phyloP scores from a whole-genome alignment of 2,797 vertebrate genomes.

The Trachurus trachurus region DNA sequence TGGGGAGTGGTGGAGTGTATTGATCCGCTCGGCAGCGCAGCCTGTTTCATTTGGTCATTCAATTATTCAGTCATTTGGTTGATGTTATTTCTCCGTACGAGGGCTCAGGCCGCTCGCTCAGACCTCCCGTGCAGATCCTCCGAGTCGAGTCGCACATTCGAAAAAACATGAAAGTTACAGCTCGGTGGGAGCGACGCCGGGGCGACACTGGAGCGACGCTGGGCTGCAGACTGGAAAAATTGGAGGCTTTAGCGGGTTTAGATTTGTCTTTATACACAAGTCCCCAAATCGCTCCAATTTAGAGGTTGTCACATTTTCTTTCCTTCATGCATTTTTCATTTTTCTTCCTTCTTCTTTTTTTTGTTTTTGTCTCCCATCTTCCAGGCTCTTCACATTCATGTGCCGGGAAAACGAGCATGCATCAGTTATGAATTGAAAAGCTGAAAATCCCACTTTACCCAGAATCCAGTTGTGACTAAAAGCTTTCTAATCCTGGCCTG shows the following conservation, averaged over 20 bases:
- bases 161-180: conserved; percentile 51
- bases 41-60: conserved; percentile 80
- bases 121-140: conserved; percentile 41
- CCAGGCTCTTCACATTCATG: conserved; percentile 14
- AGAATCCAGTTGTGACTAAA: conserved; percentile 47
- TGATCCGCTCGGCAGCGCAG: conserved; percentile 70
- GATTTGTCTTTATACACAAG: conserved; percentile 52
- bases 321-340: conserved; percentile 61
- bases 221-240: conserved; percentile 56
- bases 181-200: conserved; percentile 29
- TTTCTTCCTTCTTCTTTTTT: conserved; percentile 63
- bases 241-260: conserved; percentile 53
- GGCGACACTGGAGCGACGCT: neutral
- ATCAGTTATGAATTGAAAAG: conserved; percentile 37
- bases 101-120: conserved; percentile 39
- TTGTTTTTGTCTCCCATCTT: conserved; percentile 60
- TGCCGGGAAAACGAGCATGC: conserved; percentile 23
- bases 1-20: conserved; percentile 69
- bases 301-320: conserved; percentile 65
- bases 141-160: conserved; percentile 33
- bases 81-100: conserved; percentile 73
- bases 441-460: conserved; percentile 41
- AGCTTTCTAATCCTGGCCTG: conserved; percentile 33
- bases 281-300: conserved; percentile 68
- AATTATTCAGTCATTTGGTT: conserved; percentile 80